These are phyloP conservation scores for Synergus japonicus DNA, from an alignment of 2,888 invertebrate species.

Conservation along the genomic window DNA sequence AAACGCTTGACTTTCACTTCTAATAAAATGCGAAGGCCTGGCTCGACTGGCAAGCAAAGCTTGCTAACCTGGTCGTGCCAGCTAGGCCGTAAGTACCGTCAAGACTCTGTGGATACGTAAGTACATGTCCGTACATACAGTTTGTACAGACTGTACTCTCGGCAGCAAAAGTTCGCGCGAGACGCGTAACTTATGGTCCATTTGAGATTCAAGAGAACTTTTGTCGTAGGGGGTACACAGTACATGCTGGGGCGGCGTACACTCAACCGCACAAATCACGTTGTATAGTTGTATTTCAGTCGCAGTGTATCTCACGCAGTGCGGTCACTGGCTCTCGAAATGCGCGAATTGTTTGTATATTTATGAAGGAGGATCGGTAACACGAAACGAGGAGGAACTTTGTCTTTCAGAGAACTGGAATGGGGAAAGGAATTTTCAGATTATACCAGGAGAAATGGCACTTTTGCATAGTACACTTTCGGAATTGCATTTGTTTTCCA, in stretches of 20 bases:
- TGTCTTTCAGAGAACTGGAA: slow-evolving; percentile 16
- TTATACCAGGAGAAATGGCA: neutral
- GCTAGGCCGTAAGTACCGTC: slow-evolving; percentile 46
- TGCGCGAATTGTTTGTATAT: slow-evolving; percentile 41
- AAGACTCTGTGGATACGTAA: slow-evolving; percentile 45
- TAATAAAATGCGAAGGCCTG: slow-evolving; percentile 73
- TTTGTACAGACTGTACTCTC: slow-evolving; percentile 32
- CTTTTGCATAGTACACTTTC: slow-evolving; percentile 13
- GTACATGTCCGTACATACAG: slow-evolving; percentile 34
- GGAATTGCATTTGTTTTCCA: neutral
- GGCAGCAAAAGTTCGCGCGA: slow-evolving; percentile 25
- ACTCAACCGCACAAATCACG: slow-evolving; percentile 40
- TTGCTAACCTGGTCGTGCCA: slow-evolving; percentile 54
- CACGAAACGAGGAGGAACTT: slow-evolving; percentile 31
- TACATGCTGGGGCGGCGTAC: slow-evolving; percentile 33
- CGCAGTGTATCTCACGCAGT: slow-evolving; percentile 38
- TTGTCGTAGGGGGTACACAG: slow-evolving; percentile 29
- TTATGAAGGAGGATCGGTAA: slow-evolving; percentile 41
- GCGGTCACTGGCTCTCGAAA: slow-evolving; percentile 39
- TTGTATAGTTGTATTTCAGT: slow-evolving; percentile 40
- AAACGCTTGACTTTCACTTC: slow-evolving; percentile 72
- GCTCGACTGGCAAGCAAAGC: slow-evolving; percentile 44
- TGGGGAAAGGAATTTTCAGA: slow-evolving; percentile 24
- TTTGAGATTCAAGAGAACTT: slow-evolving; percentile 34
- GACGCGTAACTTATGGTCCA: slow-evolving; percentile 32